Conservation (phyloP, 2,888 invertebrate species). For the Adineta ricciae region DNA sequence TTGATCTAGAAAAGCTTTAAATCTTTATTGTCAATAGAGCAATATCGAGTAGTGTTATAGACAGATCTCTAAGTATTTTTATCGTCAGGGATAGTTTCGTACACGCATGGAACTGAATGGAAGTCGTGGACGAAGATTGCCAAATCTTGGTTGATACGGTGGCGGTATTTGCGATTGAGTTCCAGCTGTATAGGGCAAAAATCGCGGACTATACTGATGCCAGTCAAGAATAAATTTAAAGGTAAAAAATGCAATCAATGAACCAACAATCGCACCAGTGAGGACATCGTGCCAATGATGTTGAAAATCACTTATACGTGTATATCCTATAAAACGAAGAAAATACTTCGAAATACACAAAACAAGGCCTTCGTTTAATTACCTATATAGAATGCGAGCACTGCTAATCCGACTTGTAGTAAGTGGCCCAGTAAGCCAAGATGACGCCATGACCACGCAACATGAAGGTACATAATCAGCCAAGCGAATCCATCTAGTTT, state of each 20-base stretch:
- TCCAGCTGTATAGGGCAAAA: background rate
- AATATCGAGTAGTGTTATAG: background rate
- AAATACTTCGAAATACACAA: background rate
- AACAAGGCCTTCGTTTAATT: background rate
- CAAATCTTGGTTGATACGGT: background rate
- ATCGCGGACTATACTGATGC: background rate
- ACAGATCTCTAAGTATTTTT: background rate
- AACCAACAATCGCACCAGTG: slow-evolving; percentile 59
- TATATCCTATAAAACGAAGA: slow-evolving; percentile 54
- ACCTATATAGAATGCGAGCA: background rate
- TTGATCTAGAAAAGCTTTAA: background rate
- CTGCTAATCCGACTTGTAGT: background rate
- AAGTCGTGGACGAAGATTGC: too few species aligned
- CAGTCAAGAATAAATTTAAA: slow-evolving; percentile 18
- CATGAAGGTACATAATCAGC: slow-evolving; percentile 12
- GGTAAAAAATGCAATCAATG: slow-evolving; percentile 44
- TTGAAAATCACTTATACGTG: slow-evolving; percentile 84
- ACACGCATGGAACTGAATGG: background rate
- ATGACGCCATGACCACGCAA: background rate
- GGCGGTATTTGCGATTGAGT: background rate
- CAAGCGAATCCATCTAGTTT: background rate
- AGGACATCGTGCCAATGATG: slow-evolving; percentile 96
- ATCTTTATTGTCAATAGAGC: background rate
- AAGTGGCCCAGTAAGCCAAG: background rate
- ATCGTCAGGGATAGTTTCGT: background rate